Base-by-base conservation (phyloP, 2,113 vertebrate genomes). In the Coreoperca whiteheadi region DNA sequence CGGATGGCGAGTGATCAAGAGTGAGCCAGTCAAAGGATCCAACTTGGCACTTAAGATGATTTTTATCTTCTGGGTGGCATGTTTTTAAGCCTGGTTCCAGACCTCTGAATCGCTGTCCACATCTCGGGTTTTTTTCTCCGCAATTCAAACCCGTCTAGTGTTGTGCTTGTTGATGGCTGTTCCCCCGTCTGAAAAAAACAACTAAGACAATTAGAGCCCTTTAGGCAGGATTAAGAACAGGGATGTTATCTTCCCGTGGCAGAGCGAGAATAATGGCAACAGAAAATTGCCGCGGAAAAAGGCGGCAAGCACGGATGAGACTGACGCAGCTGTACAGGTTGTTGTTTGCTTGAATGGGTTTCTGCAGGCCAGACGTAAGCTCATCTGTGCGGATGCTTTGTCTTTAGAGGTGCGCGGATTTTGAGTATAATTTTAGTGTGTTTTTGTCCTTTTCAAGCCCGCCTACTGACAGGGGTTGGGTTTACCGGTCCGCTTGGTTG, bases 211-310 rank as follows among this genome's bases (percentile, higher is more conserved):
- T 57, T 64, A 1, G 53, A 67, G 73, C 66, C 83, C 73, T 63
- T 64, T 75, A 71, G 65, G 81, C 77, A 11, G 41, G 64, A 66
- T 83, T 41, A 83, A 77, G 57, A 83, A 48, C 32, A 68, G 2
- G 66, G 41, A 82, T 73, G 79, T 79, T 78, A 82, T 82, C 80
- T 90, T 37, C 46, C 43, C 20, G 64, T 39, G 76, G 72, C 69
- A 85, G 79, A 79, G 41, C 72, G 0, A 28, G 61, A 75, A 88
- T 50, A 85, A 83, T 56, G 64, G 78, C 65, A 60, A 46, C 23
- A 53, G 30, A 66, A 66, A 66, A 80, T 6, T 18, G 28, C 25
- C 60, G 53, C 23, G 67, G 78, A 89, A 61, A 2, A 74, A 41
- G 83, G 30, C 25, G 48, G 56, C 53, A 20, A 71, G 75, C 63